Evolutionary conservation across 2,797 vertebrate species (phyloP), one percentile per base, ranked within the genome.

Genomic region (Eulemur mongoz): DNA sequence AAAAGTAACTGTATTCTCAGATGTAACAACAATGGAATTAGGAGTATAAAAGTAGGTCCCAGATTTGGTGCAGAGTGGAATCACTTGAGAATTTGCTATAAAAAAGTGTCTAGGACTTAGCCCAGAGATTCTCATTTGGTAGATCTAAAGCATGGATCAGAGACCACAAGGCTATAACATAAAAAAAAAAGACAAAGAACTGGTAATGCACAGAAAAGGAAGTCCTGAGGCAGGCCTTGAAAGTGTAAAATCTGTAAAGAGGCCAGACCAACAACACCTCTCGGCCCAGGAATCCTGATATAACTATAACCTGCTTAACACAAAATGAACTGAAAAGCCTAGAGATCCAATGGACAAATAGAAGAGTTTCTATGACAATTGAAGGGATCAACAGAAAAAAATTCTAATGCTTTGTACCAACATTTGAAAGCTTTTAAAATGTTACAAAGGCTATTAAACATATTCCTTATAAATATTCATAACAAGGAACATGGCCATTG

Each of bases 341-440:
- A 38, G 5, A 22, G 4, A 72, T 18, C 30, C 84, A 79, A 57
- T 0, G 0, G 6, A 86, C n/a, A 65, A 78, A 80, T 2, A 78
- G 32, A 88, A 48, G 27, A 89, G 23, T 78, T 80, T 67, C 23
- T 11, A 40, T 57, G 59, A 67, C 38, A 88, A 93, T 30, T 61
- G 9, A 69, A 35, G 32, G 32, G n/a, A 89, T 72, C 85, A 95
- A 83, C 5, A 85, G 72, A 81, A 87, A 93, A 81, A 87, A 81
- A 35, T 40, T 40, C 30, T 12, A 93, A 87, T 48, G 38, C 17
- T 85, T 78, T 78, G 27, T 54, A 38, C 43, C 79, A 57, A 84
- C 32, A 94, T 25, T 67, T 54, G 79, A 82, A 97, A 73, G 73
- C 38, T 63, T 88, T 89, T 40, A 78, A 70, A 88, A 75, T 79